Evolutionary conservation across 1,140 invertebrate genomes (phyloP).

Genomic region (Vollenhovia emeryi): DNA sequence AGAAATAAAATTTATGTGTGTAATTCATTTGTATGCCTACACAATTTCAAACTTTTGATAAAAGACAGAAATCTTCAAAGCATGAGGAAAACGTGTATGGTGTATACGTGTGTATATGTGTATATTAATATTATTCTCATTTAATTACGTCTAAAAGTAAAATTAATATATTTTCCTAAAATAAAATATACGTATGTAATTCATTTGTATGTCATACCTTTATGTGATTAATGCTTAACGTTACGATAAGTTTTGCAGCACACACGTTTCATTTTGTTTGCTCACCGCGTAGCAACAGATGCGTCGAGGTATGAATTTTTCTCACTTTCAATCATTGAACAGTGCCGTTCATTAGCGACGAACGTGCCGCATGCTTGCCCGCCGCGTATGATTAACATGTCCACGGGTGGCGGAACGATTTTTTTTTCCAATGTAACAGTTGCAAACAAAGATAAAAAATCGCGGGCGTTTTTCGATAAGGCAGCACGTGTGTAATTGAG

Average conservation of each 20-base stretch:
- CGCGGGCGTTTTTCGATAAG: neutral
- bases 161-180: neutral
- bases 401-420: neutral
- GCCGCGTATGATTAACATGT: neutral
- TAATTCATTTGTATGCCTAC: neutral
- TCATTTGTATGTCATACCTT: neutral
- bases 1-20: neutral
- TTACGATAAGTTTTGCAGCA: neutral
- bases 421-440: neutral
- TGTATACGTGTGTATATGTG: too few relatives aligned
- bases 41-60: neutral
- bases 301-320: neutral
- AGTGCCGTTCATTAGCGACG: conserved; percentile 22
- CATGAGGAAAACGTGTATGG: neutral
- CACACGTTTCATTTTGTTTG: neutral
- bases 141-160: neutral
- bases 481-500: neutral
- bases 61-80: neutral
- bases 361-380: neutral
- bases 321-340: conserved; percentile 33
- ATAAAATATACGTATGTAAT: neutral
- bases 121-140: conserved; percentile 11
- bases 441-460: neutral
- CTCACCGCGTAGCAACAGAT: neutral
- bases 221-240: neutral